Base-by-base conservation (phyloP, 1,140 invertebrate genomes). In the Lepidurus arcticus region DNA sequence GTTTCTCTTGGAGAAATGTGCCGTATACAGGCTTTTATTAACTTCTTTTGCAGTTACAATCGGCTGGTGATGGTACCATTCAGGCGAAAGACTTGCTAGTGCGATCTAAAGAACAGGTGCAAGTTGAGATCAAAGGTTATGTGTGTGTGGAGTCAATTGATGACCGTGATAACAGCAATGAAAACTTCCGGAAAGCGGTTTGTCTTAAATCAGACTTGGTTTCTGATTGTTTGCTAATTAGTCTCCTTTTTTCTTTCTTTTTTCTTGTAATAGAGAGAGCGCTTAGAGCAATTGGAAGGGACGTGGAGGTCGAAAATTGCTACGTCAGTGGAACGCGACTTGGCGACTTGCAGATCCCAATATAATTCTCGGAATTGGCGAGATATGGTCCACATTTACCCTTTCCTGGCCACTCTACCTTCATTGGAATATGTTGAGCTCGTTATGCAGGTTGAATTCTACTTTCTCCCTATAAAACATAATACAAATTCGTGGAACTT, bases 381-480 rank as follows among this genome's bases (percentile, higher is more conserved):
- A 83, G 45, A 78, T 11, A 84, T 86, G 1, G 86, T 91, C 43
- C 89, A 89, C 78, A 81, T 95, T 45, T 89, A 93, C 85, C 91
- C 93, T 0, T 97, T 92, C 84, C 85, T 97, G 11, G 88, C 88
- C 78, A 86, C 90, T 16, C 83, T 95, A 26, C 84, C 89, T 42
- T 86, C 88, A 76, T 85, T 90, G 21, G 86, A 90, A 78, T 93
- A 91, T 83, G 86, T 91, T 1, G 88, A 92, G 78, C 83, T 88
- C 13, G 82, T 89, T 43, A 82, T 86, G 73, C 82, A 85, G 83
- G 87, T 88, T 73, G 73, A 73, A 78, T 45, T 79, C 45, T n/a
- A 78, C 24, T 45, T 47, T 78, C 16, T 11, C 0, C 4, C 34
- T 34, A 4, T 45, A 77, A 10, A 75, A 13, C 34, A 7, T 8